A percentile compares a stretch with the other conserved stretches of the same genome.
These are phyloP conservation scores for Leptinotarsa rubiginosa DNA, from an alignment of 2,888 invertebrate genomes.

Conservation along the genomic window DNA sequence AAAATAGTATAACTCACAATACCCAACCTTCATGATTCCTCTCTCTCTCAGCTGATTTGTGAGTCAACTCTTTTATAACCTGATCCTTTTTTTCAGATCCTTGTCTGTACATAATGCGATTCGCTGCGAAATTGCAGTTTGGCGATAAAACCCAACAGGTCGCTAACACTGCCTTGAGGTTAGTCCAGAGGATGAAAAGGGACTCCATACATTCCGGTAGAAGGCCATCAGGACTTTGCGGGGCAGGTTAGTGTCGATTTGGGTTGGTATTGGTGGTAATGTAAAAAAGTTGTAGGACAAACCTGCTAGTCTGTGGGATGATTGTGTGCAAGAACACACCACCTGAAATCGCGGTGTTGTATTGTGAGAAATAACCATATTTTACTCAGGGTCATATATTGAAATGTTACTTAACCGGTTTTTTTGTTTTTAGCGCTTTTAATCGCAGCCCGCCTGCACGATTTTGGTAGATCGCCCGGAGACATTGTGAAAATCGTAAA, in stretches of 20 bases:
- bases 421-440: conserved; percentile 80
- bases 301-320: no score
- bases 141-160: conserved; percentile 95
- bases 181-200: conserved; percentile 97
- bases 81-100: conserved; percentile 76
- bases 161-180: conserved; percentile 90
- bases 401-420: neutral
- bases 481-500: conserved; percentile 96
- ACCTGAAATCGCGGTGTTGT: no score
- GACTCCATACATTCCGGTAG: conserved; percentile 98
- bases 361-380: neutral
- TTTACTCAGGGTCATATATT: neutral
- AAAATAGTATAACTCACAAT: no score
- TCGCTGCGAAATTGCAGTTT: conserved; percentile 92
- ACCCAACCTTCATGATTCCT: no score
- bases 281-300: no score
- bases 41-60: no score
- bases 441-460: conserved; percentile 93
- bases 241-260: conserved; percentile 80
- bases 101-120: conserved; percentile 93
- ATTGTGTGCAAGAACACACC: no score
- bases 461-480: conserved; percentile 85
- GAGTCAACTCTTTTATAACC: no score
- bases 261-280: no score
- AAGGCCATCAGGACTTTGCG: conserved; percentile 96